Base-by-base conservation (phyloP, 2,797 vertebrate genomes). In the Gymnoscopelus microlampas region DNA sequence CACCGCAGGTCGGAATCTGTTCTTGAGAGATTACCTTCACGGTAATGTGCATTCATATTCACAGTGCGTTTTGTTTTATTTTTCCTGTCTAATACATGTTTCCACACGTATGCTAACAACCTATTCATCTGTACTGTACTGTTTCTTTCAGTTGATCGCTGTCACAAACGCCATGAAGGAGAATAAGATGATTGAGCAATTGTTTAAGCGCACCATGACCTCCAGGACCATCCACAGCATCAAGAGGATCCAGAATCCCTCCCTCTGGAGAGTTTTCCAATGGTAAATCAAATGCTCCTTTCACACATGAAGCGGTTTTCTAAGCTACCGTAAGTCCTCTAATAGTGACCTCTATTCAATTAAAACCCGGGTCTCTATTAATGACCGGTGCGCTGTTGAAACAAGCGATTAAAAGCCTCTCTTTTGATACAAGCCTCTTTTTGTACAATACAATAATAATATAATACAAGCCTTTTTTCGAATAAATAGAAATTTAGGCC, bases 231-330 rank as follows among this genome's bases (percentile, higher is more conserved):
- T 97, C 60, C 74, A 44, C 66, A 91, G 66, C 70, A 93, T 97
- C 63, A 59, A 91, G 32, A 94, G 95, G 84, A 92, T 97, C 82
- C 96, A 97, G 90, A 97, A 97, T 74, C 89, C 84, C 0, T 94
- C 92, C 26, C 91, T 97, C 77, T 97, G 95, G 95, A 92, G 79
- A 72, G 84, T 94, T 24, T 97, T 94, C 82, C 93, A 95, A 7
- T 96, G 95, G 96, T 97, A 93, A 29, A 87, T 87, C n/a, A n/a
- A 23, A 48, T 24, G 26, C 3, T 32, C 29, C 35, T 6, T 7
- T 6, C 35, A 39, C 35, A 39, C 35, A 39, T 8, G 35, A 32
- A 32, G 29, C 29, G 2, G 29, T 32, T 32, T 19, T 19, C 19
- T 19, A 19, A 19, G 19, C 19, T 19, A 19, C 19, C 19, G 19